Percentiles rank a stretch among this genome's conserved stretches.
phyloP scores from a whole-genome alignment of 2,888 invertebrate genomes.

The Platynereis dumerilii region DNA sequence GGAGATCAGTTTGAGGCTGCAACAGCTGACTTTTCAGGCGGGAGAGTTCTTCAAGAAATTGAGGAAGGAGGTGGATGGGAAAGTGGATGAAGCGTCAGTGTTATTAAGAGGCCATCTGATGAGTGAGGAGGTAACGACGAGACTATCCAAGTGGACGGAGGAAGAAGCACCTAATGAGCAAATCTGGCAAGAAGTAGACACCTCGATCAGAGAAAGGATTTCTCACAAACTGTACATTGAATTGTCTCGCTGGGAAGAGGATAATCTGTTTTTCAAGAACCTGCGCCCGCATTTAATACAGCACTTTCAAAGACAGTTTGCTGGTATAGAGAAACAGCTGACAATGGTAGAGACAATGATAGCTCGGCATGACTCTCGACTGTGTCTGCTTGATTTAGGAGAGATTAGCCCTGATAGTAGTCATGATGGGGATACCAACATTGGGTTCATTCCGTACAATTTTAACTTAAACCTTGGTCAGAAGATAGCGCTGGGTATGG shows the following conservation, averaged over 20 bases:
- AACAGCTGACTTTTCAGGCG: constrained; percentile 20
- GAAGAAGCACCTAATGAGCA: constrained; percentile 28
- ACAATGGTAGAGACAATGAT: constrained; percentile 40
- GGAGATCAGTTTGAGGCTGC: constrained; percentile 24
- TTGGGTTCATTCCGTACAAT: constrained; percentile 26
- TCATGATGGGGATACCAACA: constrained; percentile 9
- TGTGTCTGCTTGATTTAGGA: constrained; percentile 22
- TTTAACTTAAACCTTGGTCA: constrained; percentile 28
- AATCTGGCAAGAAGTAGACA: constrained; percentile 29
- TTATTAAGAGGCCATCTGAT: constrained; percentile 21
- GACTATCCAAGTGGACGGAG: constrained; percentile 20
- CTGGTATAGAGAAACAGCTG: constrained; percentile 41
- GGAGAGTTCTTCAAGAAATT: constrained; percentile 21
- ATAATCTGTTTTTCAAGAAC: constrained; percentile 35
- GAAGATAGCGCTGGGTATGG: constrained; percentile 39
- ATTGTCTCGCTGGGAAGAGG: constrained; percentile 39
- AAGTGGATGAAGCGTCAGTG: constrained; percentile 18
- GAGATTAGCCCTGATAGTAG: constrained; percentile 16
- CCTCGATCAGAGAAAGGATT: constrained; percentile 24
- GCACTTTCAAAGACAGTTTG: constrained; percentile 40
- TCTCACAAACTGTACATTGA: constrained; percentile 21
- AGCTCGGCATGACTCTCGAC: constrained; percentile 28
- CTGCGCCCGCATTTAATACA: constrained; percentile 37
- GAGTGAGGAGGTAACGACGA: constrained; percentile 18
- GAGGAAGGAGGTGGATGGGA: constrained; percentile 26